phyloP scores from a whole-genome alignment of 2,888 invertebrate genomes.

The Nemurella pictetii region DNA sequence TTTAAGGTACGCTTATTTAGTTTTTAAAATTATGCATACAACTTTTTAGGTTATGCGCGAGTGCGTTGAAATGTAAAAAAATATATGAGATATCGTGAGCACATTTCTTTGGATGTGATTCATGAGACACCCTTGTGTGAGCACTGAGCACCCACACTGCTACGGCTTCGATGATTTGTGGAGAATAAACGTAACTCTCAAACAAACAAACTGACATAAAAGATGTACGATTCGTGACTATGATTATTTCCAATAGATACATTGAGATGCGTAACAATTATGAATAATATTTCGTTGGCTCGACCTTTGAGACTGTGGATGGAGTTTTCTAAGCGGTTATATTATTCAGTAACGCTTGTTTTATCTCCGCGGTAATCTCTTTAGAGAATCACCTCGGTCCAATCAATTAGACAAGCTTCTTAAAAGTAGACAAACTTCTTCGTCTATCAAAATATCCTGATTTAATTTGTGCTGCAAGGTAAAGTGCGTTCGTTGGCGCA shows the following conservation, averaged over 20 bases:
- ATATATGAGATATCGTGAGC: constrained; percentile 18
- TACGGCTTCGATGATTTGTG: constrained; percentile 9
- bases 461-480: constrained; percentile 8
- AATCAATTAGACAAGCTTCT: constrained; percentile 28
- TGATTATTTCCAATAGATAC: neutral
- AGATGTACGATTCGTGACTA: neutral
- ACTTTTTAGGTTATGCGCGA: neutral
- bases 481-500: constrained; percentile 4
- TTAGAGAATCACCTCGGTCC: neutral
- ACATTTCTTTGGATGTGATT: constrained; percentile 16
- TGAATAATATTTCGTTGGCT: neutral
- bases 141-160: constrained; percentile 20
- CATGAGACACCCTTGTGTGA: constrained; percentile 26
- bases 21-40: constrained; percentile 20
- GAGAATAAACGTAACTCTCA: constrained; percentile 1
- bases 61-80: constrained; percentile 7
- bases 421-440: constrained; percentile 4
- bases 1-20: constrained; percentile 24
- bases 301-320: neutral
- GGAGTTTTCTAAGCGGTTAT: neutral
- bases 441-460: constrained; percentile 14
- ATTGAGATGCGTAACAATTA: constrained; percentile 2
- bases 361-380: neutral
- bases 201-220: constrained; percentile 22
- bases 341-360: neutral